Evolutionary conservation across 2,888 invertebrate genomes (phyloP).

Genomic region (Chironomus tentans): DNA sequence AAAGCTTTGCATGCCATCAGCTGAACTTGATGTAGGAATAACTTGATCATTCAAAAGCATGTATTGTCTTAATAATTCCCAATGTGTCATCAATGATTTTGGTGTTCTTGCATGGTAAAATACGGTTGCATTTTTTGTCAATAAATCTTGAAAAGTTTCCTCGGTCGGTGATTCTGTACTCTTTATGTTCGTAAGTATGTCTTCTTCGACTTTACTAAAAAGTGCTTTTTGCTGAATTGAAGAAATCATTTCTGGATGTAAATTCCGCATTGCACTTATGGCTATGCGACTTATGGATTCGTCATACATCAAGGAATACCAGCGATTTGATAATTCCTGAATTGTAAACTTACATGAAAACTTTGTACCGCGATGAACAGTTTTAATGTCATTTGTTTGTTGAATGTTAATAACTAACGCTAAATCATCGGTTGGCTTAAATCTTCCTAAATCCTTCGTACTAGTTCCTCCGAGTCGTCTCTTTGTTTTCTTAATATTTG

Average conservation of each 20-base stretch:
- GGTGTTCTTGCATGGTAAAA: constrained; percentile 86
- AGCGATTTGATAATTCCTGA: constrained; percentile 88
- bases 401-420: constrained; percentile 88
- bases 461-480: constrained; percentile 55
- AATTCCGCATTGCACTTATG: constrained; percentile 83
- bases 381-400: constrained; percentile 73
- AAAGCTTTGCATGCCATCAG: constrained; percentile 62
- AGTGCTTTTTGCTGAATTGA: constrained; percentile 80
- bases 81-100: constrained; percentile 75
- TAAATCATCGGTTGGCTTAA: constrained; percentile 97
- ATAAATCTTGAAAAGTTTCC: constrained; percentile 74
- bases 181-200: constrained; percentile 67
- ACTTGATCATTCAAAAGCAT: constrained; percentile 83
- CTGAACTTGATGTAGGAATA: constrained; percentile 48
- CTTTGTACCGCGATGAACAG: constrained; percentile 83
- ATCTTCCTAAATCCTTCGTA: constrained; percentile 80
- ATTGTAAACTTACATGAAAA: constrained; percentile 93
- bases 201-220: constrained; percentile 84
- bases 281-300: constrained; percentile 87
- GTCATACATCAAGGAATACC: constrained; percentile 93
- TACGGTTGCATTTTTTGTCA: constrained; percentile 71
- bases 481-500: constrained; percentile 38
- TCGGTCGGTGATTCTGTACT: constrained; percentile 63
- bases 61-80: constrained; percentile 88
- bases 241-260: constrained; percentile 83